Evolutionary conservation across 2,113 vertebrate genomes (phyloP).

Genomic region (Zapus hudsonius): DNA sequence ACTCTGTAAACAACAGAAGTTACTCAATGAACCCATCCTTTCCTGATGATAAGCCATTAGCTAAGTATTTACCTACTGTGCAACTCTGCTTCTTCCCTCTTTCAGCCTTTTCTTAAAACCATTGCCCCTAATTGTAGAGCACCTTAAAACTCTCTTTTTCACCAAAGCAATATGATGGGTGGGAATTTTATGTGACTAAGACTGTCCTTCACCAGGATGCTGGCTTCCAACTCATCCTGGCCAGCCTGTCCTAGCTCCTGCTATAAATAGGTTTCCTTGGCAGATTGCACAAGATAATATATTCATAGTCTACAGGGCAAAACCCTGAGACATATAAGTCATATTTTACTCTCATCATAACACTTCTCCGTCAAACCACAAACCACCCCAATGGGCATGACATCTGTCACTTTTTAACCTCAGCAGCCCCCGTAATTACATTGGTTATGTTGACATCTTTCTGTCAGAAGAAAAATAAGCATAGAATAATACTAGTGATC

Average conservation of each 20-base stretch:
- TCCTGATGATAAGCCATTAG: neutral
- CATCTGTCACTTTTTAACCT: neutral
- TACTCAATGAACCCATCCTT: neutral
- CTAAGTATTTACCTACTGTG: slow-evolving; percentile 4
- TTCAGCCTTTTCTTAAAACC: neutral
- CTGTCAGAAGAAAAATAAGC: neutral
- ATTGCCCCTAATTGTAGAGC: slow-evolving; percentile 52
- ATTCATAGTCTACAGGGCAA: neutral
- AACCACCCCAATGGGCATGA: neutral
- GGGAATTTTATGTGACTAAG: neutral
- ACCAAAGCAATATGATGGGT: neutral
- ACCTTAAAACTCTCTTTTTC: neutral
- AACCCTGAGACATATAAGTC: neutral
- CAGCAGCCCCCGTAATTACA: neutral
- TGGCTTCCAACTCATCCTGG: neutral
- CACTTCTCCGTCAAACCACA: neutral
- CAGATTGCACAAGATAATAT: neutral
- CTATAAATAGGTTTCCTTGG: neutral
- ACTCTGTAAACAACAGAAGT: neutral
- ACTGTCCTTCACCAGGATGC: neutral
- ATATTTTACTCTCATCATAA: neutral
- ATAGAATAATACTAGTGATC: neutral
- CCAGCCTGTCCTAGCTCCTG: neutral
- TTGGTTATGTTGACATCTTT: slow-evolving; percentile 24
- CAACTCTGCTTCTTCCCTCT: slow-evolving; percentile 36